A percentile compares a stretch with the other conserved stretches of the same genome.
Evolutionary conservation across 2,888 invertebrate species (phyloP).

Genomic region (Oscheius sp.): DNA sequence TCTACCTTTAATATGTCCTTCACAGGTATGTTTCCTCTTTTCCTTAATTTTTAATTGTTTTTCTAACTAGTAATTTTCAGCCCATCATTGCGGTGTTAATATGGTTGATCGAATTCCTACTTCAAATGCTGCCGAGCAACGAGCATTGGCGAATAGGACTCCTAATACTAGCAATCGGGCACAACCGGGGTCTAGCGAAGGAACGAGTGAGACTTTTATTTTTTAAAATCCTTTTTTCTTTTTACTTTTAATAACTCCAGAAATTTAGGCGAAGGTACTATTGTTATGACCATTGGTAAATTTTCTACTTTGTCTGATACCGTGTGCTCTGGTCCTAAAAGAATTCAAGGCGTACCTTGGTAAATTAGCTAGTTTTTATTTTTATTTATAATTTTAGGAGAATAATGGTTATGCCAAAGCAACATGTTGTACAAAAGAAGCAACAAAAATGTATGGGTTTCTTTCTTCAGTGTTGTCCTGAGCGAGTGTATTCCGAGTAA

Average conservation of each 20-base stretch:
- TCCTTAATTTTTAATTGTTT: not conserved
- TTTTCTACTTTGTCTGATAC: slow-evolving; percentile 86
- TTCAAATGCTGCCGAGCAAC: not conserved
- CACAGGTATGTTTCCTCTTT: not conserved
- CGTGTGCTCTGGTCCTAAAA: slow-evolving; percentile 87
- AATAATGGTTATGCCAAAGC: slow-evolving; percentile 71
- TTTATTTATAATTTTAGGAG: slow-evolving; percentile 50
- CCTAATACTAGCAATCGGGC: not conserved
- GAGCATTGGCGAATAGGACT: not conserved
- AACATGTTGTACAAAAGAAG: slow-evolving; percentile 70
- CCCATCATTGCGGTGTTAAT: too few species aligned
- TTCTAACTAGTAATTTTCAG: not conserved
- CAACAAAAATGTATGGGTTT: slow-evolving; percentile 74
- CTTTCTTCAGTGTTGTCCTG: slow-evolving; percentile 92
- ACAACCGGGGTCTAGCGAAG: slow-evolving; percentile 5
- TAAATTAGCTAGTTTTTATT: slow-evolving; percentile 50
- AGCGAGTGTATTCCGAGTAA: slow-evolving; percentile 85
- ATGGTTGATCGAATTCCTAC: not conserved
- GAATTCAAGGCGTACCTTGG: slow-evolving; percentile 95
- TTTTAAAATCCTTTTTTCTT: not conserved
- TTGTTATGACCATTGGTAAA: slow-evolving; percentile 86
- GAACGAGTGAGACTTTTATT: not conserved
- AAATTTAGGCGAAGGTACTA: slow-evolving; percentile 76
- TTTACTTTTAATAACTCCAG: not conserved
- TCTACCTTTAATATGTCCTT: not conserved